phyloP scores from a whole-genome alignment of 2,797 vertebrate genomes.

The Gastrophryne carolinensis region DNA sequence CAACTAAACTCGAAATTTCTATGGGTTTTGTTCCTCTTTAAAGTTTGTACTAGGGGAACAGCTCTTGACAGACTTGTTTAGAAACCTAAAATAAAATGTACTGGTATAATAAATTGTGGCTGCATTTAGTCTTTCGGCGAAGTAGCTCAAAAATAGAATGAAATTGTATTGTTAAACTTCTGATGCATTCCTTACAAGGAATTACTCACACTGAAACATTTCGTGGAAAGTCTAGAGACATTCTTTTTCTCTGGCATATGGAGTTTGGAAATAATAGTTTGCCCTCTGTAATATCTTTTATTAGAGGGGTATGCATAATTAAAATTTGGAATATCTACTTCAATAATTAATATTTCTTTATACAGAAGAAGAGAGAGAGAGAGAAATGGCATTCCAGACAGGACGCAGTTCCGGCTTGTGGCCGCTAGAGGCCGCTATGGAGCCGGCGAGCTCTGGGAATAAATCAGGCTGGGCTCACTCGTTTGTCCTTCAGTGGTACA shows the following conservation, averaged over 20 bases:
- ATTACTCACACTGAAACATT: no score
- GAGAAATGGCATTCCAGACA: slow-evolving; percentile 37
- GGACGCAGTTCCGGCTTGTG: neutral
- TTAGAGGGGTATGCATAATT: slow-evolving; percentile 50
- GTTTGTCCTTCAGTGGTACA: slow-evolving; percentile 65
- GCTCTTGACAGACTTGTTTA: no score
- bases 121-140: no score
- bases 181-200: no score
- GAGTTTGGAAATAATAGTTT: neutral
- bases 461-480: slow-evolving; percentile 63
- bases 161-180: no score
- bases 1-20: no score
- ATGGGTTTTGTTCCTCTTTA: no score
- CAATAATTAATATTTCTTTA: slow-evolving; percentile 42
- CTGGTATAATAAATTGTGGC: no score
- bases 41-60: no score
- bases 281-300: neutral
- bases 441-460: slow-evolving; percentile 61
- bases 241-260: neutral
- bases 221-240: no score
- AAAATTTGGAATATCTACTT: slow-evolving; percentile 30
- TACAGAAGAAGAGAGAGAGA: slow-evolving; percentile 19
- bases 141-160: no score
- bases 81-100: no score
- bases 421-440: slow-evolving; percentile 55